Evolutionary conservation across 2,888 invertebrate genomes (phyloP), one percentile per base, ranked within the genome.

Genomic region (Iphiclides podalirius): DNA sequence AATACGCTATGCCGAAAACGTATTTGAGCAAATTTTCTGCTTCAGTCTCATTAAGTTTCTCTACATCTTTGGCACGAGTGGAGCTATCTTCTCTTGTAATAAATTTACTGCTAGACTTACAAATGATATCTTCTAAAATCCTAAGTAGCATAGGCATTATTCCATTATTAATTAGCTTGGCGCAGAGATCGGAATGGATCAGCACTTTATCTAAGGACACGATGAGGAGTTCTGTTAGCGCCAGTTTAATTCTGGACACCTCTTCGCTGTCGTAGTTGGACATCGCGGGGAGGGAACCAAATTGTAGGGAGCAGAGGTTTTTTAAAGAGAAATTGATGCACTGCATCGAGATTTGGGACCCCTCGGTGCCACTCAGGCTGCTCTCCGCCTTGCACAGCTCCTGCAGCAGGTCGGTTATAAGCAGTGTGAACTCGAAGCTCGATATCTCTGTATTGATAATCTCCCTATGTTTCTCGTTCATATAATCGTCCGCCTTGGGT

Each of bases 311-410:
- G 69, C 92, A 92, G 0, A 93, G 67, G 46, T 91, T 91, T 44
- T 91, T 89, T 26, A 92, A 57, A 0, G 92, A 83, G 58, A 92
- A 93, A 63, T 91, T 91, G 0, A 92, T 78, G 16, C 91, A 90
- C 53, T 91, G 91, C 60, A 91, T 84, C 0, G 91, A 90, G 47
- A 90, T 86, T 53, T 87, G 89, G 0, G 90, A 87, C 0, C 89
- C 90, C 52, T 90, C 90, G 0, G 90, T 83, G 0, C 88, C 86
- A 0, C 87, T 79, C 0, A 89, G 67, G 45, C 87, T 81, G 60
- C 83, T 84, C 54, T 91, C 91, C 7, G 90, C 85, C 43, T 85
- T 85, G 35, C 90, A 89, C 26, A 91, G 61, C 46, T 89, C 89
- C 50, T 90, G 89, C 1, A 92, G 69, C 35, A 92, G 64, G 51